Evolutionary conservation across 2,797 vertebrate species (phyloP), one percentile per base, ranked within the genome.

Genomic region (Coreius guichenoti): DNA sequence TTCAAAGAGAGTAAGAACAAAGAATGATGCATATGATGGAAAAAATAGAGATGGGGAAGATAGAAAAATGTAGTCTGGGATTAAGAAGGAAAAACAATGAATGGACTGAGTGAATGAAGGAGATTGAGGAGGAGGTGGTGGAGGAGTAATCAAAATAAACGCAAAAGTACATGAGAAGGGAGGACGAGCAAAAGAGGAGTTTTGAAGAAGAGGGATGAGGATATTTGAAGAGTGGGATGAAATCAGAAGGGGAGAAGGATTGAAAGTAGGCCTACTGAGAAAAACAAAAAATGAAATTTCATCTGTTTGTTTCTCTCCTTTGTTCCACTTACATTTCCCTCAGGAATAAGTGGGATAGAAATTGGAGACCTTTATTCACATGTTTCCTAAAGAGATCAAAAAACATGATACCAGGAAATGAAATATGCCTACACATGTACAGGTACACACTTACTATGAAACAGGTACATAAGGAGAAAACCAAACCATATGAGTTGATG

Each of bases 311-410:
- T 92, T 91, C 90, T 90, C 90, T 91, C 85, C 89, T 90, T 86
- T 89, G 92, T 92, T 93, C 92, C 93, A 94, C 92, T 94, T 94
- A 91, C 89, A 85, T 86, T 83, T 93, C 92, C 93, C 92, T 65
- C 14, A 67, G 91, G 93, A 69, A 56, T 82, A 58, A 67, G 82
- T 54, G 80, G 83, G 80, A 70, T 21, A 33, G 14, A 82, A 23
- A 51, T 82, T 75, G 36, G 16, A 80, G 39, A 88, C 11, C 49
- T 72, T 29, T 68, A 74, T 75, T 80, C 67, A 77, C n/a, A 58
- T 45, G 26, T 78, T 58, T 76, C 63, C 29, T 86, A 45, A 68
- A 80, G 61, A 56, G 33, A 86, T 78, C 84, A 89, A 83, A 87
- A 90, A 87, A 82, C 88, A 91, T 90, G 87, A 92, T 82, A 89